Conservation (phyloP, 2,113 vertebrate genomes). For the Chlorodrepanis virens region DNA sequence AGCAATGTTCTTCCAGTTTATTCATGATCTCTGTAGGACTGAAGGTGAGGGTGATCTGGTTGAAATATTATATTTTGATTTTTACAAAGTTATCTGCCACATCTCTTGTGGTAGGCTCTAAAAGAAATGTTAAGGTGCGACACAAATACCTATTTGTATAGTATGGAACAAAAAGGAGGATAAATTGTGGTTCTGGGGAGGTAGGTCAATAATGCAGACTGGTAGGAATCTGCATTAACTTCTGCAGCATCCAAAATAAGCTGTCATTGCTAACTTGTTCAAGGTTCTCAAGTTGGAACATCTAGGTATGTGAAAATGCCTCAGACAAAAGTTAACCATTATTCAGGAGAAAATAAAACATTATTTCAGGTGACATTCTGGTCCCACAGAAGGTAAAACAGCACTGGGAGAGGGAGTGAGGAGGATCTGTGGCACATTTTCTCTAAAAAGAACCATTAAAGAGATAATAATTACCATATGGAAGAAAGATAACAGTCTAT, state of each 20-base stretch:
- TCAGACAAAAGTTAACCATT: background rate
- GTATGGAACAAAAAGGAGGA: background rate
- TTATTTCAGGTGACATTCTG: background rate
- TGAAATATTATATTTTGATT: background rate
- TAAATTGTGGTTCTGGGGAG: background rate
- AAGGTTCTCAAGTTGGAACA: background rate
- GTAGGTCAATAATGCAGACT: background rate
- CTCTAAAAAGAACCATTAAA: background rate
- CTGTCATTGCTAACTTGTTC: background rate
- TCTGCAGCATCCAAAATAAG: background rate
- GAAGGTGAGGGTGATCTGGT: background rate
- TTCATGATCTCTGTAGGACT: background rate
- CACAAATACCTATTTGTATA: background rate
- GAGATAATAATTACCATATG: background rate
- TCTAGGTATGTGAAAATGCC: background rate
- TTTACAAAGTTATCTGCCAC: background rate
- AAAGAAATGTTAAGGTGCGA: background rate
- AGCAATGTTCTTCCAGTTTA: background rate
- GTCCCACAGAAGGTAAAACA: background rate
- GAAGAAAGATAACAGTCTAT: background rate
- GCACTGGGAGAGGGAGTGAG: background rate
- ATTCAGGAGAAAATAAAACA: background rate
- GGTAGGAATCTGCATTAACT: background rate
- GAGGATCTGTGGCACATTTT: background rate
- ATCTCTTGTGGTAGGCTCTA: background rate